Conservation (phyloP, 2,888 invertebrate species). For the Athripsodes cinereus region DNA sequence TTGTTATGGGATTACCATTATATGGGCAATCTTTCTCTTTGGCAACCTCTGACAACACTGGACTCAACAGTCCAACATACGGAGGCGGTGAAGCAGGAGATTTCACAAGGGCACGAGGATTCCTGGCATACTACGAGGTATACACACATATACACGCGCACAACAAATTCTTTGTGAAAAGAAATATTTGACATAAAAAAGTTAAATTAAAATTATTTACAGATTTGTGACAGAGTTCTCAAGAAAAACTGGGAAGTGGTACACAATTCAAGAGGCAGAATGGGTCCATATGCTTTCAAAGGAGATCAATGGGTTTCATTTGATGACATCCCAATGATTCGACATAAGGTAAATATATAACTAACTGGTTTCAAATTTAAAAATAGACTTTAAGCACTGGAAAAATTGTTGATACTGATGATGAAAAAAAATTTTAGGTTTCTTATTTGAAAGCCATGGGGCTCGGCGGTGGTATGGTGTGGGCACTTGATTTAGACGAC, state of each 20-base stretch:
- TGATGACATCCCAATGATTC: constrained; percentile 79
- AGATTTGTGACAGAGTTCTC: constrained; percentile 77
- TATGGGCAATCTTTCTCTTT: constrained; percentile 86
- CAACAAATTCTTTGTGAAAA: too few relatives aligned
- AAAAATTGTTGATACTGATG: too few relatives aligned
- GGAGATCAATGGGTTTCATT: constrained; percentile 92
- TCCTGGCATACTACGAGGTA: constrained; percentile 85
- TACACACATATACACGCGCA: too few relatives aligned
- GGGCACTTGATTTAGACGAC: constrained; percentile 85
- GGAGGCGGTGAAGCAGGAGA: constrained; percentile 88
- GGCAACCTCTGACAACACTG: constrained; percentile 50
- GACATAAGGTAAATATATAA: constrained; percentile 55
- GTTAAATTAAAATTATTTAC: constrained; percentile 23
- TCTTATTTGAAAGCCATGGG: constrained; percentile 74
- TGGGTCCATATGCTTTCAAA: constrained; percentile 81
- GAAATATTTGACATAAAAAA: too few relatives aligned
- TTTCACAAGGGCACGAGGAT: constrained; percentile 80
- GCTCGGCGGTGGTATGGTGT: constrained; percentile 82
- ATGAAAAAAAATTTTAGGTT: constrained; percentile 46
- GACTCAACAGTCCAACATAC: constrained; percentile 70
- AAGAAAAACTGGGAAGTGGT: constrained; percentile 72
- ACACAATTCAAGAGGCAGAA: constrained; percentile 70
- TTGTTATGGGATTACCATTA: constrained; percentile 82
- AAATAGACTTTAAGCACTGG: too few relatives aligned
- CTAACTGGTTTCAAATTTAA: neutral